Evolutionary conservation across 2,113 vertebrate genomes (phyloP).

Genomic region (Phylloscopus whistleri): DNA sequence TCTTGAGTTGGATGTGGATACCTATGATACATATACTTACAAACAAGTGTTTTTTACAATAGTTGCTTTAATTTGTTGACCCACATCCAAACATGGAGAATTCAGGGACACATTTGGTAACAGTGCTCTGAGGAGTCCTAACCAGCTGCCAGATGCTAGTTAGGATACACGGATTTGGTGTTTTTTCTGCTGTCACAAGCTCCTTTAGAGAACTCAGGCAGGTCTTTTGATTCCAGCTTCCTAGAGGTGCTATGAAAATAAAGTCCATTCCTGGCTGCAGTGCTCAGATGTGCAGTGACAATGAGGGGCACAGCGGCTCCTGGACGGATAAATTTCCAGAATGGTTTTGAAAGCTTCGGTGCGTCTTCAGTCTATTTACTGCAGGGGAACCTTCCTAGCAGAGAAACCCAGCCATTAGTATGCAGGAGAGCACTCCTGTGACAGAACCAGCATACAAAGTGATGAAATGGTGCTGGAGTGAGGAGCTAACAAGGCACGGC

Average conservation of each 20-base stretch:
- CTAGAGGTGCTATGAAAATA: neutral
- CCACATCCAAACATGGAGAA: neutral
- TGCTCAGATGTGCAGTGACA: neutral
- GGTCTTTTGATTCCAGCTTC: neutral
- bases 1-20: neutral
- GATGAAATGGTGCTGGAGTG: neutral
- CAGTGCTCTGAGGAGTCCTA: neutral
- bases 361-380: neutral
- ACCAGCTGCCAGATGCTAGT: neutral
- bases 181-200: neutral
- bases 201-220: neutral
- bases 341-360: neutral
- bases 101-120: neutral
- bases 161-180: neutral
- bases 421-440: neutral
- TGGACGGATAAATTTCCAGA: neutral
- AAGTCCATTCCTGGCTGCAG: neutral
- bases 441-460: neutral
- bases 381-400: neutral
- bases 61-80: neutral
- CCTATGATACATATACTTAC: neutral
- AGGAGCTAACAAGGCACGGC: neutral
- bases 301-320: neutral
- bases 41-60: neutral
- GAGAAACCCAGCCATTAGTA: neutral